Percentiles rank a stretch among this genome's conserved stretches.
Evolutionary conservation across 2,113 vertebrate species (phyloP).

Genomic region (Dipodomys merriami): DNA sequence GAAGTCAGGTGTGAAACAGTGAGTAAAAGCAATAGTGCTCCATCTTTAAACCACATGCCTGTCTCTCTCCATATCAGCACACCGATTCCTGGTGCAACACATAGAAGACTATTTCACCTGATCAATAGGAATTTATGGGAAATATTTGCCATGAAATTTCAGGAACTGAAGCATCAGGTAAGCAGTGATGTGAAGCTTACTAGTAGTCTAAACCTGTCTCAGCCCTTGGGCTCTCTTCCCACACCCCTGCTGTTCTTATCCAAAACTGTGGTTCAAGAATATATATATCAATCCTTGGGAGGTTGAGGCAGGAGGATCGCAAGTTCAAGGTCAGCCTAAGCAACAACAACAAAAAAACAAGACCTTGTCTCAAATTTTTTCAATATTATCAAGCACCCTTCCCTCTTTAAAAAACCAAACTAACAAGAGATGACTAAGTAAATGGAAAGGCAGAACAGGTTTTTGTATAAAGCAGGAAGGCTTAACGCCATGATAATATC

Average conservation of each 20-base stretch:
- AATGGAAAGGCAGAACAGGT: conserved; percentile 14
- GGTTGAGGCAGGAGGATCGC: not conserved
- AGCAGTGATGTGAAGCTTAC: not conserved
- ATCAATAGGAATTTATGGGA: not conserved
- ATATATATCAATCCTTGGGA: not conserved
- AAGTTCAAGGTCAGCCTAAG: not conserved
- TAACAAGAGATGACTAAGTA: not conserved
- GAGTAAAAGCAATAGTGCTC: not conserved
- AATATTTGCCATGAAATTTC: not conserved
- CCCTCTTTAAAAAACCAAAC: not conserved
- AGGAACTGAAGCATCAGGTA: not conserved
- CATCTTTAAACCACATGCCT: not conserved
- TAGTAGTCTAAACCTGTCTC: not conserved
- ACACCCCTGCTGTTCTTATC: not conserved
- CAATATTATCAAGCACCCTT: not conserved
- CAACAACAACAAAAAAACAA: not conserved
- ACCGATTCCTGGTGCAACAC: not conserved
- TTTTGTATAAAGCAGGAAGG: not conserved
- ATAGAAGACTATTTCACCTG: not conserved
- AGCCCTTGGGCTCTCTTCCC: not conserved
- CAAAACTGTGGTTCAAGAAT: not conserved
- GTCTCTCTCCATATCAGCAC: not conserved
- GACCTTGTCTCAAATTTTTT: not conserved
- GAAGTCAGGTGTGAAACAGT: not conserved
- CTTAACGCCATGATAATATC: not conserved